Base-by-base conservation (phyloP, 2,797 vertebrate species). In the Galaxias olidus region DNA sequence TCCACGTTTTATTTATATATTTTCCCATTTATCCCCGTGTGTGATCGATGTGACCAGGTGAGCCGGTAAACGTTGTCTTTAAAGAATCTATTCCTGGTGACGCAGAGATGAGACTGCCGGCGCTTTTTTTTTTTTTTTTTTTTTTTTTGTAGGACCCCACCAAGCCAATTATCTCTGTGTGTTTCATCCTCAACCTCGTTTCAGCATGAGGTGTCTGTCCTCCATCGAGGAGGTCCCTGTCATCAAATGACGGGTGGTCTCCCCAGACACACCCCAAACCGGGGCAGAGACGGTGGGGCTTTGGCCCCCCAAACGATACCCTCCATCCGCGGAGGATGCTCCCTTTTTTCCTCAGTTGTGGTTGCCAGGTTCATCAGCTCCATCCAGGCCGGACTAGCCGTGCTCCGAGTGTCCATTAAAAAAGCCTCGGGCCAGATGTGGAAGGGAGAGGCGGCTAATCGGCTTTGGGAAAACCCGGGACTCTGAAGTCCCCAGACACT, bases 361-460 rank as follows among this genome's bases (percentile, higher is more conserved):
- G 30, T 30, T 30, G 30, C 30, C 30, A 7, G n/a, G 10, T 4
- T 41, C 15, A 15, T 40, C 40, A 43, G 55, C 9, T 57, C 10
- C n/a, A 14, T 57, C 55, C 66, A 62, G 73, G 47, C 67, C 68
- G 59, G 72, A 15, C 68, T 15, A 50, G 62, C 56, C 76, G 65
- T 74, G 65, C 79, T 80, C 73, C 75, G 68, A 67, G 68, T 68
- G 66, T 78, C 78, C 77, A 75, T 85, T 84, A 78, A 83, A 80
- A 88, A 71, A 73, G 78, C 84, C 77, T 71, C 47, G 19, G 80
- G 83, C 78, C 84, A 85, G 84, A 89, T 88, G 83, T 87, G 82
- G 78, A 84, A 75, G 86, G 82, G 75, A 87, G 85, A 83, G 84
- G 69, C 72, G 60, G 83, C 86, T 91, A 90, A 91, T 91, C 83